Base-by-base conservation (phyloP, 2,888 invertebrate genomes). In the Machimus atricapillus region DNA sequence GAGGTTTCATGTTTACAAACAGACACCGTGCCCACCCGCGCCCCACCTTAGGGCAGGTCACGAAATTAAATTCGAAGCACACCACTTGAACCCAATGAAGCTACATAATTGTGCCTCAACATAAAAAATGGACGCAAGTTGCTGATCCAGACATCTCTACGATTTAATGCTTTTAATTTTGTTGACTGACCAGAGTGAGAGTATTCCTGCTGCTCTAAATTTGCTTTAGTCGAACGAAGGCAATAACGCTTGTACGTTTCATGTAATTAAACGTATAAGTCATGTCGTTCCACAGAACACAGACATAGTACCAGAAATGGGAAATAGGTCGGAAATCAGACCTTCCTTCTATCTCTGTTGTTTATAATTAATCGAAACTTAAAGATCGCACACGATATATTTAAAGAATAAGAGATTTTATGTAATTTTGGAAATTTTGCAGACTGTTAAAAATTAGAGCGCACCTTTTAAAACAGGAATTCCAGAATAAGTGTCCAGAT, bases 1-100 rank as follows among this genome's bases (percentile, higher is more conserved):
- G 58, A 58, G 66, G 66, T 82, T 23, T 66, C 37, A 37, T 82
- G 58, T 82, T 82, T 82, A 82, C 66, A 82, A 82, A 82, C 81
- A 81, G 81, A 7, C 82, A 58, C 58, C 0, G n/a, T 0, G 58
- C 58, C 58, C 58, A 58, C 66, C 27, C 58, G 23, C 9, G 12
- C 82, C 40, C 56, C 58, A 19, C 40, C 66, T 82, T 82, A 23
- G 40, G 82, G 19, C 31, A 82, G 82, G 82, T 82, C 66, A 82
- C 19, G 9, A 58, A 58, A 66, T 19, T 58, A 46, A 56, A 16
- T 46, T 12, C 43, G 19, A 14, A 37, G 77, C 31, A 19, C 52
- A 66, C 66, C 23, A 66, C 66, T 66, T 66, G 66, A 66, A 66
- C 66, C 19, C 23, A 66, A 66, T 66, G 7, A 66, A 78, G 43